Percentiles rank a stretch among this genome's conserved stretches.
Conservation (phyloP, 2,113 vertebrate species). For the Dendropsophus ebraccatus region DNA sequence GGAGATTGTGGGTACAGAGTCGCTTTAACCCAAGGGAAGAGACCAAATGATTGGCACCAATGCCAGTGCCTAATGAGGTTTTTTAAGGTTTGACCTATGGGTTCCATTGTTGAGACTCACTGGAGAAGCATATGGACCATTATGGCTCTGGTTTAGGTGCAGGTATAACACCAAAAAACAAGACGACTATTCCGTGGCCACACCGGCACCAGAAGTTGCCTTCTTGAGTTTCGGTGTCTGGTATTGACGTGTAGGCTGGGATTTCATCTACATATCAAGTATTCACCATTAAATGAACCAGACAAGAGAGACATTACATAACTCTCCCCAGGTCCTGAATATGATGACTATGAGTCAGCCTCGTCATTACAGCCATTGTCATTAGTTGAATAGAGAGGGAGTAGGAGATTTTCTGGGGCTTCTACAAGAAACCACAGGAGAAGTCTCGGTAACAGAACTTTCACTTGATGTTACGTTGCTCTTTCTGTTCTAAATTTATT, state of each 20-base stretch:
- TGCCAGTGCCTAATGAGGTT: too few species aligned
- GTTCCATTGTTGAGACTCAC: too few species aligned
- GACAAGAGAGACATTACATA: neutral
- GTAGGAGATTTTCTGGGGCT: neutral
- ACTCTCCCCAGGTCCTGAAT: neutral
- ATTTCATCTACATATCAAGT: too few species aligned
- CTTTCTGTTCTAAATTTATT: neutral
- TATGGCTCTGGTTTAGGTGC: too few species aligned
- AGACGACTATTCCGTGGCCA: too few species aligned
- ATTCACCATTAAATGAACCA: too few species aligned
- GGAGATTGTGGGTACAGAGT: too few species aligned
- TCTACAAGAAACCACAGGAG: neutral
- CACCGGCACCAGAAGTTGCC: neutral
- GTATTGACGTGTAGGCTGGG: neutral
- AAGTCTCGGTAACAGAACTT: slow-evolving; percentile 22
- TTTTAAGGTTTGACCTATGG: too few species aligned
- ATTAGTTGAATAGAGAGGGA: neutral
- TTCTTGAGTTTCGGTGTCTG: neutral
- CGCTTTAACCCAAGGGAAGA: too few species aligned
- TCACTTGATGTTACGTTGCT: slow-evolving; percentile 2
- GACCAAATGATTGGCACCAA: too few species aligned
- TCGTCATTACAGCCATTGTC: neutral
- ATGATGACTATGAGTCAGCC: neutral
- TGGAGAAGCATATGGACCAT: too few species aligned
- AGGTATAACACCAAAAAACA: too few species aligned